Conservation (phyloP, 2,797 vertebrate species). For the Coluber constrictor region DNA sequence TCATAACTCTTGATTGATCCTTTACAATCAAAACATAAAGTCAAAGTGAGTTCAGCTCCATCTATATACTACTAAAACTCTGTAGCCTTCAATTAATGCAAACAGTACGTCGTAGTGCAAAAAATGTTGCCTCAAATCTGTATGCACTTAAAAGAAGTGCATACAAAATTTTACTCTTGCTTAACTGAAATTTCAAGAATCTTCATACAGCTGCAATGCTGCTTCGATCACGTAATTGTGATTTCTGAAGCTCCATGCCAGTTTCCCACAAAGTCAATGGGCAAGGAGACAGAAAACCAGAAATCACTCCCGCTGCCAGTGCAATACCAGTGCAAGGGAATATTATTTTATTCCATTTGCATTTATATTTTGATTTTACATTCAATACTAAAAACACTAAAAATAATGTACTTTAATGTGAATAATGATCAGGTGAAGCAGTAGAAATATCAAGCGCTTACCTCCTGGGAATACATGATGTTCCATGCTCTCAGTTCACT, state of each 20-base stretch:
- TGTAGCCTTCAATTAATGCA: background rate
- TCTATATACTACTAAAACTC: background rate
- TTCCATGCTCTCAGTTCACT: conserved; percentile 94
- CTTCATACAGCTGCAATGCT: background rate
- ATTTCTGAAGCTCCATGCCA: background rate
- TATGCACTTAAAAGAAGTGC: background rate
- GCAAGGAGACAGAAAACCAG: background rate
- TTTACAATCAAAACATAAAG: background rate
- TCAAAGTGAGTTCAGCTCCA: background rate
- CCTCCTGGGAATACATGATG: conserved; percentile 82
- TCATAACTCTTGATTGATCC: background rate
- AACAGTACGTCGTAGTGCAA: background rate
- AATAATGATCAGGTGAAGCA: background rate
- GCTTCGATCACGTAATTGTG: background rate
- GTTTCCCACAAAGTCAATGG: background rate
- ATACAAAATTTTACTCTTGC: background rate
- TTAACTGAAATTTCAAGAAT: background rate
- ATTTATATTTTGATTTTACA: background rate
- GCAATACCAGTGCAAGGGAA: background rate
- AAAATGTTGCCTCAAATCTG: background rate
- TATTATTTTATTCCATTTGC: background rate
- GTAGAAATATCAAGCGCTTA: conserved; percentile 60
- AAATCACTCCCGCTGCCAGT: background rate
- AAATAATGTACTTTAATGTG: background rate
- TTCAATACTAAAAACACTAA: background rate